Base-by-base conservation (phyloP, 2,113 vertebrate species). In the Burhinus bistriatus region DNA sequence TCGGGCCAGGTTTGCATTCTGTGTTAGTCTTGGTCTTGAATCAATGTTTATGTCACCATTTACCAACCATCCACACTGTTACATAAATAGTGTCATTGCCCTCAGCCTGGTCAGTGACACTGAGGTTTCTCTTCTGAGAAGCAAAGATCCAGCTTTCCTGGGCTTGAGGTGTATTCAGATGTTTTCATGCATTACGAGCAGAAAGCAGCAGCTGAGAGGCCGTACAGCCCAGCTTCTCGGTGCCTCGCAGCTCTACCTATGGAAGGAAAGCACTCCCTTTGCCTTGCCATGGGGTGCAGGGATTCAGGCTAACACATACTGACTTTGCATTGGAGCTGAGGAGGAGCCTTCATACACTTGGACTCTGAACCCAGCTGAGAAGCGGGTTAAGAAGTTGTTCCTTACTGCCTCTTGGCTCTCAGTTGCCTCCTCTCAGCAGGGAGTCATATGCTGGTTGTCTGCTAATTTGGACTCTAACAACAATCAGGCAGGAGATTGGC, bases 1-100 rank as follows among this genome's bases (percentile, higher is more conserved):
- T 94, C 1, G 0, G 62, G 40, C 36, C 78, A 90, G 84, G 87
- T 95, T 95, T 96, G 89, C 66, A 17, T 80, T 93, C 52, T 83
- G 57, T 89, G 78, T 95, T 97, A 94, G 93, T 26, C 66, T 96
- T 96, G 90, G 84, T 62, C 44, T 68, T 40, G 34, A 85, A 80
- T 87, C 93, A 85, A 45, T 91, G 81, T 87, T 96, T 95, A 64
- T 83, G 84, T 94, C 4, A 2, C 93, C 66, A 32, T 90, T 96
- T 90, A 85, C 87, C 66, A 65, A 45, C 84, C 27, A 44, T 90
- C 52, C 32, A 62, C 47, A 6, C 90, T 66, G 73, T 79, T 96
- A 89, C 93, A 91, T 93, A 93, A 96, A 96, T 12, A 93, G 70
- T 73, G 96, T 79, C 58, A 4, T 76, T 90, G 95, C 70, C 84